A percentile compares a stretch with the other conserved stretches of the same genome.
Conservation (phyloP, 2,888 invertebrate species). For the Lithophane ornitopus region DNA sequence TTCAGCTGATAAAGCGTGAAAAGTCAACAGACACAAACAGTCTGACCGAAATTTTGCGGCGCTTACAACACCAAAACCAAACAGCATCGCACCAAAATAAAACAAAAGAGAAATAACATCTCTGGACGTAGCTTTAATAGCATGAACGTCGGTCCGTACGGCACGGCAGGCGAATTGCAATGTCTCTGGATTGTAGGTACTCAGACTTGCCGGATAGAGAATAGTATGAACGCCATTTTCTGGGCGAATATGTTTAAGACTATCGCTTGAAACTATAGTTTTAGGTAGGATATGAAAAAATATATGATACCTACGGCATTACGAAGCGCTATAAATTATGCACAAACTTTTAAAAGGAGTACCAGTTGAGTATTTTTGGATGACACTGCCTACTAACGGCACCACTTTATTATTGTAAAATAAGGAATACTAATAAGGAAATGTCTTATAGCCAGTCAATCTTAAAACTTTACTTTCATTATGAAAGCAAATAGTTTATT, state of each 20-base stretch:
- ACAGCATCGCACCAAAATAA: constrained; percentile 24
- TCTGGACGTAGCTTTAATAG: constrained; percentile 40
- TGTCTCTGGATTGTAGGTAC: constrained; percentile 29
- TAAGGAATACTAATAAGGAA: too few species aligned
- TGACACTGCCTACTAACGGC: too few species aligned
- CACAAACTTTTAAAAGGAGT: too few species aligned
- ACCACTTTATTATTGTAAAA: not conserved
- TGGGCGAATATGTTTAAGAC: not conserved
- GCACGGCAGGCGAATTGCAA: constrained; percentile 23
- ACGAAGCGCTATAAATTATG: too few species aligned
- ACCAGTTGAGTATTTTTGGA: not conserved
- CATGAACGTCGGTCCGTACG: not conserved
- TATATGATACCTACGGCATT: too few species aligned
- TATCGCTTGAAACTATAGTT: constrained; percentile 1
- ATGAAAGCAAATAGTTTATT: too few species aligned
- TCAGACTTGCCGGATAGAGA: constrained; percentile 24
- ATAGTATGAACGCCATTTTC: constrained; percentile 20
- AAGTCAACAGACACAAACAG: not conserved
- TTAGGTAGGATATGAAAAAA: not conserved
- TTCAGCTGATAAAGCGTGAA: not conserved
- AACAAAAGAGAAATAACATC: constrained; percentile 14
- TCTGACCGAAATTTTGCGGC: not conserved
- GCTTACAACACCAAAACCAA: constrained; percentile 4
- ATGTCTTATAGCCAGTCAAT: not conserved
- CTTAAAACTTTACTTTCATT: not conserved